A percentile compares a stretch with the other conserved stretches of the same genome.
Conservation (phyloP, 30 jellyfish, hydroid and myxozoan genomes). For the Mastigias papua region DNA sequence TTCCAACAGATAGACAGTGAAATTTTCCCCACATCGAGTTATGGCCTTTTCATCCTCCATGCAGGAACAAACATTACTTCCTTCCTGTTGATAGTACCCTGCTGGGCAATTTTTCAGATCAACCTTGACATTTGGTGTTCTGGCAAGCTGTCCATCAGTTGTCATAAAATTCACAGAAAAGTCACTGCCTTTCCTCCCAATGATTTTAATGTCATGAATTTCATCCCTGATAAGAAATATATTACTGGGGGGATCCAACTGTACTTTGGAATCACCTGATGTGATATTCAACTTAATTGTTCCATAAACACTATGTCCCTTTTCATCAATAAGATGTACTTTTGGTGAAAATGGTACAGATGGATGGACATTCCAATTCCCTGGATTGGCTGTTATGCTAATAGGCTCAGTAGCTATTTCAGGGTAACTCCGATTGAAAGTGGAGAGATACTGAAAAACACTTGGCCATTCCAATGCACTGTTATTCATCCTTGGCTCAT, state of each 20-base stretch:
- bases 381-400: conserved; percentile 14
- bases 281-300: conserved; percentile 53
- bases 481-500: conserved; percentile 56
- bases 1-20: conserved; percentile 37
- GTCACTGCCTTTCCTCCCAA: conserved; percentile 42
- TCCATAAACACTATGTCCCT: conserved; percentile 79
- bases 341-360: conserved; percentile 79
- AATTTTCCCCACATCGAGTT: conserved; percentile 73
- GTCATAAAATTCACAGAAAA: conserved; percentile 65
- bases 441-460: conserved; percentile 19
- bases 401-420: conserved; percentile 85
- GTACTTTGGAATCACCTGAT: conserved; percentile 43
- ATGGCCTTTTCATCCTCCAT: conserved; percentile 61
- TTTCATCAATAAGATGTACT: conserved; percentile 64
- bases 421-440: conserved; percentile 46
- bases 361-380: conserved; percentile 74
- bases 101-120: conserved; percentile 73
- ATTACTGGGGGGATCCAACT: conserved; percentile 67
- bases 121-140: conserved; percentile 17
- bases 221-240: conserved; percentile 70
- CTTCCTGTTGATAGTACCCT: conserved; percentile 62
- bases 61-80: conserved; percentile 58
- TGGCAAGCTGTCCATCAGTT: conserved; percentile 77
- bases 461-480: conserved; percentile 78
- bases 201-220: conserved; percentile 54